Conservation (phyloP, 2,797 vertebrate genomes). For the Oophaga sylvatica region DNA sequence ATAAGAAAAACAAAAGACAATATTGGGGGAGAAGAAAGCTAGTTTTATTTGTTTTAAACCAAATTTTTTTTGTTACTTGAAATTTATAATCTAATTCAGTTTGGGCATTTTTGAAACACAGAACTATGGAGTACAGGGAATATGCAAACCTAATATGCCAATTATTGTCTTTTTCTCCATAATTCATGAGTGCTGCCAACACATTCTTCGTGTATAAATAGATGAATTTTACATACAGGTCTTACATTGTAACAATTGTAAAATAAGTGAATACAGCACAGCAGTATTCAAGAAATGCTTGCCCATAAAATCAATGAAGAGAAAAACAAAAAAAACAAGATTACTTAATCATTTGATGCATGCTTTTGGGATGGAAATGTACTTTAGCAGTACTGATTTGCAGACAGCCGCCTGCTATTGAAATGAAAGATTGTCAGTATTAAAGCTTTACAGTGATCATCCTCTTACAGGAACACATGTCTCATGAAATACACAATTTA, state of each 20-base stretch:
- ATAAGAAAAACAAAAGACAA: neutral
- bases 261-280: conserved; percentile 50
- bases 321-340: neutral
- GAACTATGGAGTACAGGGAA: neutral
- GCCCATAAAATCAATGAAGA: neutral
- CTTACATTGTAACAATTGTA: conserved; percentile 46
- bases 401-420: conserved; percentile 3
- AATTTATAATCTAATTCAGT: neutral
- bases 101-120: conserved; percentile 8
- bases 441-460: neutral
- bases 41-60: neutral
- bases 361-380: neutral
- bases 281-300: conserved; percentile 54
- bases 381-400: neutral
- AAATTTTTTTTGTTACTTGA: neutral
- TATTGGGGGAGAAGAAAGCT: conserved; percentile 12
- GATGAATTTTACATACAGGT: conserved; percentile 45
- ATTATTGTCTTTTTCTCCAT: conserved; percentile 9
- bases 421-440: conserved; percentile 12
- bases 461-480: neutral
- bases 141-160: neutral
- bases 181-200: conserved; percentile 44
- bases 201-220: conserved; percentile 58
- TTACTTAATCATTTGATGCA: no score
- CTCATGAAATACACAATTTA: neutral